phyloP scores from a whole-genome alignment of 2,113 vertebrate genomes.

The Trichechus manatus region DNA sequence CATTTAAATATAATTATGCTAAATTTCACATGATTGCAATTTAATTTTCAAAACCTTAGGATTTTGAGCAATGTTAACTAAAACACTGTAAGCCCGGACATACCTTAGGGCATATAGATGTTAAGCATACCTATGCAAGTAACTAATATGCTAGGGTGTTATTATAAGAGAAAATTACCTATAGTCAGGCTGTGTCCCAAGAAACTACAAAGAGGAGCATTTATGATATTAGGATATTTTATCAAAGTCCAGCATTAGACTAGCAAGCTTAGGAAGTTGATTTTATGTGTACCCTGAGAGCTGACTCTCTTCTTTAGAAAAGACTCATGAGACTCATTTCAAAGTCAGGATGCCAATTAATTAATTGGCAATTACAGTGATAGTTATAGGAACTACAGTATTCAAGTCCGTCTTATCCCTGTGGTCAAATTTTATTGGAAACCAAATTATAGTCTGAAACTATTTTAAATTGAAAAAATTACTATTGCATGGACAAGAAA shows the following conservation, averaged over 20 bases:
- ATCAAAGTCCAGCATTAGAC: background rate
- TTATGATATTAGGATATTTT: background rate
- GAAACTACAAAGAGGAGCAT: background rate
- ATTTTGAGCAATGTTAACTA: background rate
- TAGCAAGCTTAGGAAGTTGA: background rate
- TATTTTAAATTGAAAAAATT: conserved; percentile 36
- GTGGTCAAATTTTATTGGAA: conserved; percentile 26
- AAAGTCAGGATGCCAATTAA: background rate
- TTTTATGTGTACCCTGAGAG: background rate
- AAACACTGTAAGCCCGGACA: background rate
- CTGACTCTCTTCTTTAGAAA: background rate
- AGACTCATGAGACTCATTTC: background rate
- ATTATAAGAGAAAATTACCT: background rate
- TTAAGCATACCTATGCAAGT: background rate
- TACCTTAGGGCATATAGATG: background rate
- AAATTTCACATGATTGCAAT: background rate
- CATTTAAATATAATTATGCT: background rate
- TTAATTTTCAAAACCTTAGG: background rate
- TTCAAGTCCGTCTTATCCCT: background rate
- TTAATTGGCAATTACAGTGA: background rate
- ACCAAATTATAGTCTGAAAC: conserved; percentile 8
- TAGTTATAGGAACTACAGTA: background rate
- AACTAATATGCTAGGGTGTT: background rate
- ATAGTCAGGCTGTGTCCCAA: background rate
- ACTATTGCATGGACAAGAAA: background rate